Conservation (phyloP, 2,113 vertebrate genomes). For the Charina bottae region DNA sequence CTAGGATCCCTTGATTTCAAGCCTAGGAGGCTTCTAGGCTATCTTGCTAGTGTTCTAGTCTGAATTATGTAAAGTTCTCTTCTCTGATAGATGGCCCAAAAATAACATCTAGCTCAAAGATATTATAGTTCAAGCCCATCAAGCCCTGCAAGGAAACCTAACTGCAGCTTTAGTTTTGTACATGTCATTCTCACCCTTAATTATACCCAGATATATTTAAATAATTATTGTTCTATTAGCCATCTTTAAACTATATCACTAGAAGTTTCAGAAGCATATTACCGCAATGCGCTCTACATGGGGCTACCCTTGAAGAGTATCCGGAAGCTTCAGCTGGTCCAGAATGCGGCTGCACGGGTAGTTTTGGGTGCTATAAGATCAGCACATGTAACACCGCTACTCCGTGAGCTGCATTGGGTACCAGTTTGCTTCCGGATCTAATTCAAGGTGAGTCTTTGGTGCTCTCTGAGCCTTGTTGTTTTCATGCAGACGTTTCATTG, state of each 20-base stretch:
- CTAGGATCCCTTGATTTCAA: not conserved
- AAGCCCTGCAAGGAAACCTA: not conserved
- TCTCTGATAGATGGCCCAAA: not conserved
- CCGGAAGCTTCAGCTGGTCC: no score
- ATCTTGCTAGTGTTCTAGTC: no score
- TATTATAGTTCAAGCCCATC: not conserved
- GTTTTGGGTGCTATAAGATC: no score
- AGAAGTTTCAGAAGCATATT: not conserved
- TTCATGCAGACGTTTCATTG: no score
- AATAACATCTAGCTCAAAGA: not conserved
- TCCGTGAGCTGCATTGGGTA: no score
- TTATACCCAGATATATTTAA: not conserved
- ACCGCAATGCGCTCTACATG: no score
- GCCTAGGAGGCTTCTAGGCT: not conserved
- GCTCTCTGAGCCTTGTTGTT: no score
- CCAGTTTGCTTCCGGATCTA: no score
- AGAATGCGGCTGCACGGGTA: no score
- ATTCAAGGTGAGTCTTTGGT: no score
- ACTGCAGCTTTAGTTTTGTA: not conserved
- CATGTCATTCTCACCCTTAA: not conserved
- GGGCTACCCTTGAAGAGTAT: no score
- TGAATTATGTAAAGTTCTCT: not conserved
- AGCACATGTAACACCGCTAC: no score
- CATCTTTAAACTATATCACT: conserved; percentile 22
- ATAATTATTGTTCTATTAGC: conserved; percentile 23